A percentile compares a stretch with the other conserved stretches of the same genome.
Evolutionary conservation across 2,888 invertebrate genomes (phyloP).

Genomic region (Mycogona germanica): DNA sequence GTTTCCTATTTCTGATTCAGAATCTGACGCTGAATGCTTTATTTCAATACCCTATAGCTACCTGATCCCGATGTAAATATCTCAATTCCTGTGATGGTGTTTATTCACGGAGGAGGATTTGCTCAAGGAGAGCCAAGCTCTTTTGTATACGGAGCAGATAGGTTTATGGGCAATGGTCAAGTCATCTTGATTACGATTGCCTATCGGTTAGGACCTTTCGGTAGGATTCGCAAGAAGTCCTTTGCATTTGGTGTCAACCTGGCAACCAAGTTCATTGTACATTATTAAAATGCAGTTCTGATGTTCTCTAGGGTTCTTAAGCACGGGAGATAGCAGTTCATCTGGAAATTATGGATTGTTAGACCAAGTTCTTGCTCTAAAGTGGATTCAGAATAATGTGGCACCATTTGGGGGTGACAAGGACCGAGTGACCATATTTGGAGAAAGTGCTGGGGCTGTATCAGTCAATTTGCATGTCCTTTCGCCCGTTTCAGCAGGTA

Average conservation of each 20-base stretch:
- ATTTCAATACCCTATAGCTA: background rate
- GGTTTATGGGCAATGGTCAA: conserved; percentile 38
- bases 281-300: background rate
- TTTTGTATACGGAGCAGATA: conserved; percentile 39
- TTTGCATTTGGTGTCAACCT: background rate
- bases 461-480: conserved; percentile 1
- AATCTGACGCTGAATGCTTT: no score
- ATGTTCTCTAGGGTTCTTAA: conserved; percentile 3
- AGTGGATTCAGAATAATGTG: conserved; percentile 8
- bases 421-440: conserved; percentile 14
- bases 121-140: conserved; percentile 24
- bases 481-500: conserved; percentile 9
- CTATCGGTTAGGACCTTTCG: conserved; percentile 40
- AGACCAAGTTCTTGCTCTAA: conserved; percentile 8
- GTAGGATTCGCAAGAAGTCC: background rate
- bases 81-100: conserved; percentile 29
- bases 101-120: conserved; percentile 32
- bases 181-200: conserved; percentile 39
- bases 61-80: background rate
- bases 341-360: conserved; percentile 15
- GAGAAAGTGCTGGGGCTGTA: conserved; percentile 13
- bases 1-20: no score
- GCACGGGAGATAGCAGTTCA: conserved; percentile 6
- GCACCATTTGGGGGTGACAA: conserved; percentile 8
- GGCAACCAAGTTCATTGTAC: no score